Evolutionary conservation across 2,113 vertebrate species (phyloP).

Genomic region (Macquaria australasica): DNA sequence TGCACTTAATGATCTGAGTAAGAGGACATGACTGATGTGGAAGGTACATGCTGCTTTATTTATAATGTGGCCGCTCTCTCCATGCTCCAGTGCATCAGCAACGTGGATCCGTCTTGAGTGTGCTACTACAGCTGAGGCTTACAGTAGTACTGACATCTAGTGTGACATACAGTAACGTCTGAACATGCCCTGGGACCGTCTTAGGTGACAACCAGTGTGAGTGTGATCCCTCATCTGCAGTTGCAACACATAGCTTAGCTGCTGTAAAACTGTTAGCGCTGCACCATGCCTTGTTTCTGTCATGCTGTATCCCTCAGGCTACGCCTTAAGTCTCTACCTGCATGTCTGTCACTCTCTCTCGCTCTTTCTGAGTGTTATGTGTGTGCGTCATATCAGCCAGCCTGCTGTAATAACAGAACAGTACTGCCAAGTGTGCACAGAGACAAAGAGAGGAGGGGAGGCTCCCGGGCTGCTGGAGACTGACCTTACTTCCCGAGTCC

Average conservation of each 20-base stretch:
- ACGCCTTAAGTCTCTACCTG: slow-evolving; percentile 62
- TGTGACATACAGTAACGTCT: slow-evolving; percentile 44
- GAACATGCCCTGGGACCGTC: slow-evolving; percentile 47
- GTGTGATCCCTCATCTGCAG: slow-evolving; percentile 38
- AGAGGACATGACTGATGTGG: slow-evolving; percentile 33
- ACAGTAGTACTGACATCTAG: slow-evolving; percentile 30
- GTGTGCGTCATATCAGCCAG: slow-evolving; percentile 57
- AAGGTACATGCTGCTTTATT: slow-evolving; percentile 45
- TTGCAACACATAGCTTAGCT: slow-evolving; percentile 43
- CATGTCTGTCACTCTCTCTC: slow-evolving; percentile 56
- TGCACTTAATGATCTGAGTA: slow-evolving; percentile 26
- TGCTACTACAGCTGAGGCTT: slow-evolving; percentile 22
- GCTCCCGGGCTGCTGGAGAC: slow-evolving; percentile 93
- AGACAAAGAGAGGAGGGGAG: slow-evolving; percentile 86
- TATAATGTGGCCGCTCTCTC: slow-evolving; percentile 31
- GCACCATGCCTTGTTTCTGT: slow-evolving; percentile 60
- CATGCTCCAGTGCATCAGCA: slow-evolving; percentile 46
- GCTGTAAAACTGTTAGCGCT: slow-evolving; percentile 35
- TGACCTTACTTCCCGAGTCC: slow-evolving; percentile 99
- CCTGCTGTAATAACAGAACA: slow-evolving; percentile 61
- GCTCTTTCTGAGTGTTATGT: slow-evolving; percentile 31
- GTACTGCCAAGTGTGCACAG: slow-evolving; percentile 69
- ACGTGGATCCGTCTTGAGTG: slow-evolving; percentile 23
- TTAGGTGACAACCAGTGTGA: slow-evolving; percentile 42
- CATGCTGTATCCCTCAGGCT: slow-evolving; percentile 65